Evolutionary conservation across 2,888 invertebrate genomes (phyloP), one percentile per base, ranked within the genome.

Genomic region (Tromatobia lineatoria): DNA sequence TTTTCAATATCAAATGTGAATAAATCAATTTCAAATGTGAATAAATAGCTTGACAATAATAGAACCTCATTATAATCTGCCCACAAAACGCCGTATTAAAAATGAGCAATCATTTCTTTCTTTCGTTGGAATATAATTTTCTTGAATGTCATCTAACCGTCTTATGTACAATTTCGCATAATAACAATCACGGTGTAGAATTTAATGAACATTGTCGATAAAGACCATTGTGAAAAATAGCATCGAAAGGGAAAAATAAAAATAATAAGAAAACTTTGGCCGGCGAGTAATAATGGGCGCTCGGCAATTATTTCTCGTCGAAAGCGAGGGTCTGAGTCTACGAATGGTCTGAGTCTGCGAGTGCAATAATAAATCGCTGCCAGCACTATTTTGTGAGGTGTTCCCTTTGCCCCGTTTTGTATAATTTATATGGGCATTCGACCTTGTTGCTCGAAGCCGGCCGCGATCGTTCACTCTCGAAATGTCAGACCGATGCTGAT

Each of bases 391-490:
- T 42, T 42, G 57, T 25, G 18, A 59, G 73, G 45, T 29, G 45
- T 45, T 25, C 29, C 7, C 18, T 61, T 18, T 38, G 13, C 42
- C 70, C 1, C 70, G 29, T 59, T 73, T 59, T 18, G 18, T 47
- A 50, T 45, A 74, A 74, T 50, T 61, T 61, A 61, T 47, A 61
- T 18, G 61, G 50, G 45, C 50, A 13, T n/a, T 25, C 61, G 74
- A 74, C 74, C 74, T 74, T 67, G 29, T 18, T 54, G 42, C 52
- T 69, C 69, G 73, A 10, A 38, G 69, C 50, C 25, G 45, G 3
- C n/a, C 61, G 61, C 45, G 69, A 74, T 38, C 54, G 69, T 74
- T 57, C 45, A 57, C 57, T 77, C 77, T 54, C 42, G 76, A 76
- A 67, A 76, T 57, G 66, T 67, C 76, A 54, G 64, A 34, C 23